Conservation (phyloP, 2,797 vertebrate genomes). For the Argentina silus region DNA sequence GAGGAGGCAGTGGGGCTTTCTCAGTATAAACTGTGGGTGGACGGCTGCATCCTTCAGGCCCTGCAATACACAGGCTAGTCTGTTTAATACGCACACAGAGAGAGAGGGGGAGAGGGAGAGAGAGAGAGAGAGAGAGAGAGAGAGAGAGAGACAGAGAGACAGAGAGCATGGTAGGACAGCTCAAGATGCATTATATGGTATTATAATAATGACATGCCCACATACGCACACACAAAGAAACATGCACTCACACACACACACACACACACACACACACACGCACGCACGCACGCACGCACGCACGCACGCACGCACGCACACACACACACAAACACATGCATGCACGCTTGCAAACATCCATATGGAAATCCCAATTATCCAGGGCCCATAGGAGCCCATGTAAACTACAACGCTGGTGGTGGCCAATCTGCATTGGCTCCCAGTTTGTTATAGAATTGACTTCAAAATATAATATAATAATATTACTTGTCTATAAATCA, state of each 20-base stretch:
- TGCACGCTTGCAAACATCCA: background rate
- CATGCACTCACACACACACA: background rate
- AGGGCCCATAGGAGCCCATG: background rate
- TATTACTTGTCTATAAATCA: too few species aligned
- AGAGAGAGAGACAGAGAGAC: constrained; percentile 15
- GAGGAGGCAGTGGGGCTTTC: constrained; percentile 53
- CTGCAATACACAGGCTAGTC: background rate
- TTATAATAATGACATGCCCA: background rate
- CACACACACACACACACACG: background rate
- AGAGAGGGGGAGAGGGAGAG: constrained; percentile 11
- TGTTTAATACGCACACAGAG: constrained; percentile 4
- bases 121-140: constrained; percentile 11
- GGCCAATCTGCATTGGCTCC: background rate
- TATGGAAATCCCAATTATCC: background rate
- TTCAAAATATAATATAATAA: too few species aligned
- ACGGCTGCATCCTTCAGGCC: constrained; percentile 37
- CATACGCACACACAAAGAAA: background rate
- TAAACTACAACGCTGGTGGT: background rate
- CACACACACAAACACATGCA: background rate
- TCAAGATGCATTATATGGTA: too few species aligned
- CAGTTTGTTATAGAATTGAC: too few species aligned
- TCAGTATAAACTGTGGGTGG: constrained; percentile 52
- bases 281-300: background rate
- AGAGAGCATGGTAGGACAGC: constrained; percentile 12
- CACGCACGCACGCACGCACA: background rate